A percentile compares a stretch with the other conserved stretches of the same genome.
phyloP scores from a whole-genome alignment of 2,888 invertebrate species.

The Gryllus longicercus region DNA sequence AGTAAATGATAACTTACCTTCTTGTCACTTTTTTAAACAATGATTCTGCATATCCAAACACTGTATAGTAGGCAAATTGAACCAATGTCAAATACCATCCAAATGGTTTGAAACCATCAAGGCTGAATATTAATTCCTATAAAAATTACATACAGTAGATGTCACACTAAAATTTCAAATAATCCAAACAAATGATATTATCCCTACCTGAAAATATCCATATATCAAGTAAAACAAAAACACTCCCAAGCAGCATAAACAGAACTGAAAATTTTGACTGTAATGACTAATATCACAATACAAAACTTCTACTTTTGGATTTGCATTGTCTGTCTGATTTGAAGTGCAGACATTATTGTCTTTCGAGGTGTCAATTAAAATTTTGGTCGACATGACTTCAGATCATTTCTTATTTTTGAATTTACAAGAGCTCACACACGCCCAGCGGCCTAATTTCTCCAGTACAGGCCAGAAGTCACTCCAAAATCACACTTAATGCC shows the following conservation, averaged over 20 bases:
- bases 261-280: slow-evolving; percentile 66
- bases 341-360: background rate
- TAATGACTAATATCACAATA: slow-evolving; percentile 69
- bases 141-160: slow-evolving; percentile 36
- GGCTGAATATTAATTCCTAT: slow-evolving; percentile 83
- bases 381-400: too few relatives aligned
- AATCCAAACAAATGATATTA: slow-evolving; percentile 11
- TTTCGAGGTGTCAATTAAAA: background rate
- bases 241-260: slow-evolving; percentile 72
- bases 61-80: slow-evolving; percentile 82
- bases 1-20: slow-evolving; percentile 44
- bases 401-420: too few relatives aligned
- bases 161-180: background rate
- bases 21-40: slow-evolving; percentile 57
- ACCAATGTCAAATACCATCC: slow-evolving; percentile 90
- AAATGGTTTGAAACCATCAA: slow-evolving; percentile 83
- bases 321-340: slow-evolving; percentile 36
- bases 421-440: too few relatives aligned
- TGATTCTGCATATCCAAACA: slow-evolving; percentile 76
- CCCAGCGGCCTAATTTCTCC: too few relatives aligned
- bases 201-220: slow-evolving; percentile 70
- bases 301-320: slow-evolving; percentile 60
- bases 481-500: too few relatives aligned
- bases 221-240: slow-evolving; percentile 86
- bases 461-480: too few relatives aligned